Evolutionary conservation across 2,888 invertebrate genomes (phyloP), one percentile per base, ranked within the genome.

Genomic region (Tenthredo livida): DNA sequence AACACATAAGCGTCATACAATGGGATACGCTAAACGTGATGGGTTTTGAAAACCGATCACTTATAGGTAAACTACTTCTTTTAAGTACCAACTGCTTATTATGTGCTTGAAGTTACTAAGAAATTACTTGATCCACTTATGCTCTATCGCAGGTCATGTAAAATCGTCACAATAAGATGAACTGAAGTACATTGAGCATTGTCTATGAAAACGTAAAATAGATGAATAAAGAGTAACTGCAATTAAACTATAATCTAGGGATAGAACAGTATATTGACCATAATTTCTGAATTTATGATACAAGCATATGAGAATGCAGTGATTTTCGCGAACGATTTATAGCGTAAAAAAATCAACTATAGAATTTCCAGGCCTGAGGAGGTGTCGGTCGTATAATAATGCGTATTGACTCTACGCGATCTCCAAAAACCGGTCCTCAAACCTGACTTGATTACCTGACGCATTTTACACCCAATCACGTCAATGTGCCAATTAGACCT

Each of bases 381-480:
- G 15, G 47, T 40, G 61, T 21, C n/a, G 58, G 61, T 61, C 61
- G 40, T 40, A 29, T 29, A 7, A 33, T 17, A 15, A n/a, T 33
- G 37, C 12, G 25, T 61, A 25, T 80, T 80, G 33, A 61, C 80
- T 17, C 65, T 82, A 2, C 9, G 43, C 67, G 21, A 43, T 10
- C 15, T 67, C 29, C 17, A 67, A 47, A 82, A 82, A 67, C 43
- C 67, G 21, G 67, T 82, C 10, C 25, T 67, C 67, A 82, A 82
- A 82, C 33, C 67, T 5, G 43, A 82, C 43, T 25, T 15, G 40
- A 25, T 47, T 67, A 3, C 25, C 47, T 82, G 67, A 82, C 67
- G 82, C 82, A 67, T 67, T 82, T 82, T 43, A 15, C 82, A 67
- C 29, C 47, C 7, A 43, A 15, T 17, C 7, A 67, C 82, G 67